phyloP scores from a whole-genome alignment of 2,113 vertebrate genomes.

The Phodopus roborovskii region DNA sequence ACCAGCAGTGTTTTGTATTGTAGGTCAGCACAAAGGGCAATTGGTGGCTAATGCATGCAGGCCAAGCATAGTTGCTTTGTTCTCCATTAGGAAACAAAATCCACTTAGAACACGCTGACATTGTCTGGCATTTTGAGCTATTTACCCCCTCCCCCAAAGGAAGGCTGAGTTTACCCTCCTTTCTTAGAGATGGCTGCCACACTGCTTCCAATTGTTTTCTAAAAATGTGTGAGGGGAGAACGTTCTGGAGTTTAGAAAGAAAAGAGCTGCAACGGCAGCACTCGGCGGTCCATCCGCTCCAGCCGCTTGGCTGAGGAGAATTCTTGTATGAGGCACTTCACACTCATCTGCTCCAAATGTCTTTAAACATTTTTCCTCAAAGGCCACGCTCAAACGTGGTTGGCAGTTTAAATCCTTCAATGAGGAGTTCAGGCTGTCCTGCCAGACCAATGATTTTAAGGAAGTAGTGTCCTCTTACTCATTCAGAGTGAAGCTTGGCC shows the following conservation, averaged over 20 bases:
- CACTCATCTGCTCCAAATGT: constrained; percentile 29
- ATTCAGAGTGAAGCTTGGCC: neutral
- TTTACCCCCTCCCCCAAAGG: constrained; percentile 50
- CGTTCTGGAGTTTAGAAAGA: neutral
- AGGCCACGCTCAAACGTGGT: constrained; percentile 40
- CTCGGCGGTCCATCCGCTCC: neutral
- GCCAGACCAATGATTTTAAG: neutral
- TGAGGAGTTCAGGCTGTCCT: neutral
- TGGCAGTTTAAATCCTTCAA: constrained; percentile 49
- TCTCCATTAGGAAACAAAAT: constrained; percentile 65
- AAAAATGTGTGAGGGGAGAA: constrained; percentile 51
- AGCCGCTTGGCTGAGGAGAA: neutral
- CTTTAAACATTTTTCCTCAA: constrained; percentile 43
- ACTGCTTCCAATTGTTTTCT: constrained; percentile 49
- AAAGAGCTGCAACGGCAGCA: too few species aligned
- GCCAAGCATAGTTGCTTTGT: constrained; percentile 71
- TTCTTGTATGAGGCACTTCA: neutral
- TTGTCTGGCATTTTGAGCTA: constrained; percentile 71
- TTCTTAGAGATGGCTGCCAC: constrained; percentile 49
- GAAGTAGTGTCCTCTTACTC: neutral
- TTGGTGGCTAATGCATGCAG: constrained; percentile 68
- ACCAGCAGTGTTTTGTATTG: constrained; percentile 40
- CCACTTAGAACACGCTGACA: constrained; percentile 66
- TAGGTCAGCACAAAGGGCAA: constrained; percentile 67
- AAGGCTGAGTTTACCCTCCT: constrained; percentile 51